Conservation (phyloP, 1,140 invertebrate species). For the Drosophila oshimai region DNA sequence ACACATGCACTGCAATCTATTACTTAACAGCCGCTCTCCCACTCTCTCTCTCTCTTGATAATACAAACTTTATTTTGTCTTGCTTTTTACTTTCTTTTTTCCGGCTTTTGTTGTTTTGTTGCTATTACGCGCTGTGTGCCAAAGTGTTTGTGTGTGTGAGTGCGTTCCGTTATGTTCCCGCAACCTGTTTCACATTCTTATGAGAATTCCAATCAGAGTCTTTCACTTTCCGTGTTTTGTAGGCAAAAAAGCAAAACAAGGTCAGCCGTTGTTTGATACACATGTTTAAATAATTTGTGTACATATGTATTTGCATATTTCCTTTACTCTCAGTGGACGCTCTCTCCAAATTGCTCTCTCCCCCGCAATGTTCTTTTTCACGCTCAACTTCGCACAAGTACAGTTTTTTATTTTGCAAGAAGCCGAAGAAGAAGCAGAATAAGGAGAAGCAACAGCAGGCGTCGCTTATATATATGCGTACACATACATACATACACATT, state of each 20-base stretch:
- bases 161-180: slow-evolving; percentile 42
- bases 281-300: background rate
- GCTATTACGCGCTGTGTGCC: slow-evolving; percentile 48
- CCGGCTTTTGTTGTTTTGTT: slow-evolving; percentile 35
- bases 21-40: slow-evolving; percentile 35
- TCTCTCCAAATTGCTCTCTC: background rate
- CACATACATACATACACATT: background rate
- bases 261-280: background rate
- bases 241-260: slow-evolving; percentile 13
- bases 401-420: slow-evolving; percentile 40
- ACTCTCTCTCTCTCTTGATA: background rate
- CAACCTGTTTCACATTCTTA: slow-evolving; percentile 76
- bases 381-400: slow-evolving; percentile 38
- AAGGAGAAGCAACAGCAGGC: slow-evolving; percentile 11
- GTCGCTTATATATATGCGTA: background rate
- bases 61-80: slow-evolving; percentile 17
- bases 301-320: too few relatives aligned
- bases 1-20: slow-evolving; percentile 33
- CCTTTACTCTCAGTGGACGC: too few relatives aligned
- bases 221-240: slow-evolving; percentile 64
- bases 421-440: background rate
- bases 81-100: slow-evolving; percentile 72
- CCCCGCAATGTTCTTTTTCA: slow-evolving; percentile 12
- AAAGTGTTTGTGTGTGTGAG: slow-evolving; percentile 2
- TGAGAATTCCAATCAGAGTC: slow-evolving; percentile 78